A percentile compares a stretch with the other conserved stretches of the same genome.
These are phyloP conservation scores for Macrotrachela quadricornifera DNA, from an alignment of 1,140 invertebrate genomes.

Conservation along the genomic window DNA sequence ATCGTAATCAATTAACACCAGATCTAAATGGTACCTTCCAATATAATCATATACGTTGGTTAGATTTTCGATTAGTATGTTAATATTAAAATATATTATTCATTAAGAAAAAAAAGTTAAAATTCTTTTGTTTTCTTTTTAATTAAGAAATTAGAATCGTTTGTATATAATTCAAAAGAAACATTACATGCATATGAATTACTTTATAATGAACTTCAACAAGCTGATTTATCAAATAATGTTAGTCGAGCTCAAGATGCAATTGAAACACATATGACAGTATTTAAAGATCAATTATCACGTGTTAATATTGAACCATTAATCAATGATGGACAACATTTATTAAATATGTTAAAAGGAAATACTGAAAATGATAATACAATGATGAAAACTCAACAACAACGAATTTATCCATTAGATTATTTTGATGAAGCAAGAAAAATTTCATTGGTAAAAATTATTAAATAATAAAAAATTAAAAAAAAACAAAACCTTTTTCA, in stretches of 20 bases:
- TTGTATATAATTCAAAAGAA: not conserved
- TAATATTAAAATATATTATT: constrained; percentile 15
- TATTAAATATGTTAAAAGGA: not conserved
- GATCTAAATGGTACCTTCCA: constrained; percentile 77
- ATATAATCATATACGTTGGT: constrained; percentile 89
- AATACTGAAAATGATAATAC: not conserved
- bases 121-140: not conserved
- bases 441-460: not conserved
- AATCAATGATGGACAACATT: not conserved
- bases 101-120: not conserved
- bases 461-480: not conserved
- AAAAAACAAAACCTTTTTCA: not conserved
- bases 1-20: constrained; percentile 63
- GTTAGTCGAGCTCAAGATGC: constrained; percentile 2
- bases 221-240: constrained; percentile 1
- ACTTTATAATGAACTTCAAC: constrained; percentile 1
- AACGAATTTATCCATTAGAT: not conserved
- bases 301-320: constrained; percentile 5
- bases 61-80: constrained; percentile 54
- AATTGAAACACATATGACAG: constrained; percentile 1
- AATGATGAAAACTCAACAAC: not conserved
- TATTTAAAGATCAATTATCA: not conserved
- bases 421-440: constrained; percentile 4
- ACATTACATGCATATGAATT: not conserved
- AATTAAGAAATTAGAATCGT: constrained; percentile 6